phyloP scores from a whole-genome alignment of 2,797 vertebrate genomes.

The Hafferia zeledoni region DNA sequence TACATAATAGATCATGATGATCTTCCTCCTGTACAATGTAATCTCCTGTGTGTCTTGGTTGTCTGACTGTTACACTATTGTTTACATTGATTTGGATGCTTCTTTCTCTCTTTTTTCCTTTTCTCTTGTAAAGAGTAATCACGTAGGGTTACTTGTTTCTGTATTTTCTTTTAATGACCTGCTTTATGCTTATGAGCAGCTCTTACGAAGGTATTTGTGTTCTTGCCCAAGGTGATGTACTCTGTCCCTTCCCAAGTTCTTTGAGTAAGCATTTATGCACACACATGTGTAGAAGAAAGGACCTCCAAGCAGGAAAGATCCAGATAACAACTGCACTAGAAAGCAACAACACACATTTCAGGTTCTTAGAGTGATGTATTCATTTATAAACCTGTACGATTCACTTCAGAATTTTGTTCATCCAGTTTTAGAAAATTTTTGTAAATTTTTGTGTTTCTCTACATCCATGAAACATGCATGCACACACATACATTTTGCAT shows the following conservation, averaged over 20 bases:
- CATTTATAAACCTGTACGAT: not conserved
- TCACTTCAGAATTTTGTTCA: not conserved
- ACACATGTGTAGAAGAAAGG: not conserved
- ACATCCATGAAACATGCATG: not conserved
- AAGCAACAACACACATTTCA: fast-evolving
- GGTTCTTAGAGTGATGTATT: not conserved
- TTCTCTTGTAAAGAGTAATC: not conserved
- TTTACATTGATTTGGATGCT: not conserved
- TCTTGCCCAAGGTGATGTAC: not conserved
- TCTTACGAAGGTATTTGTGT: not conserved
- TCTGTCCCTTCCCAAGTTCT: not conserved
- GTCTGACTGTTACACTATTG: not conserved
- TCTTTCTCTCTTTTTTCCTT: not conserved
- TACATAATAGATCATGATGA: not conserved
- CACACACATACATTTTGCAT: not conserved
- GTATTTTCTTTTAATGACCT: not conserved
- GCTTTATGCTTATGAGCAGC: not conserved
- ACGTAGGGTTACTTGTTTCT: not conserved
- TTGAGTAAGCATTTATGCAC: not conserved
- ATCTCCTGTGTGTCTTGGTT: not conserved
- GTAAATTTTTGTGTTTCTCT: not conserved
- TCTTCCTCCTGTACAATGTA: not conserved
- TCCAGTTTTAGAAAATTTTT: not conserved
- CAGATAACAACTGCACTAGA: not conserved
- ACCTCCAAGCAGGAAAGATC: not conserved